Base-by-base conservation (phyloP, 2,113 vertebrate genomes). In the Hucho hucho region DNA sequence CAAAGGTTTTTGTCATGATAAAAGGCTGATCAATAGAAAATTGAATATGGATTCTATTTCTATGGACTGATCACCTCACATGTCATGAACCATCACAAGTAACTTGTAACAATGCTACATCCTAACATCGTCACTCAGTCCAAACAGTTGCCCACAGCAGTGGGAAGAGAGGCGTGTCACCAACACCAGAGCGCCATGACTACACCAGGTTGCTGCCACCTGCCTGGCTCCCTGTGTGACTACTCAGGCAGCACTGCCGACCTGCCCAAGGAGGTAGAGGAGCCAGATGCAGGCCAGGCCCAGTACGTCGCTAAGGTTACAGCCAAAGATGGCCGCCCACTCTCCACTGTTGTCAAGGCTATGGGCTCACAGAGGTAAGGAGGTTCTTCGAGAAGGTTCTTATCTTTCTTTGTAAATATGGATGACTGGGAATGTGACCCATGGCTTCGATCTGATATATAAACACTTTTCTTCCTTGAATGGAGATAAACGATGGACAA, bases 221-320 rank as follows among this genome's bases (percentile, higher is more conserved):
- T 98, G 69, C 96, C 97, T 0, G 96, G 97, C 83, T 97, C 97
- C 73, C 93, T 98, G 11, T 99, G 97, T 1, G 97, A 98, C 91
- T 97, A 97, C 83, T 94, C 96, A 0, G 92, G 95, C 43, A 95
- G 80, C 37, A 87, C 9, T 9, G 37, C 95, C 0, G 90, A 96
- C 66, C 93, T 95, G 88, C 93, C 96, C 78, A 98, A 99, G 89
- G 92, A 95, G 0, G 94, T 96, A 77, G 95, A 96, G 87, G 95
- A 97, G 64, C 88, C 95, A 0, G 94, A 69, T 22, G n/a, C 67
- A 1, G 43, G 95, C 0, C 95, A 95, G 68, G 95, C 96, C 0
- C 97, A 98, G 78, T 98, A 95, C 47, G 86, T 98, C 83, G 95
- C 97, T 0, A 97, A 98, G 91, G 97, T 99, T 87, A 98, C 96